Conservation (phyloP, 2,113 vertebrate genomes). For the Salminus brasiliensis region DNA sequence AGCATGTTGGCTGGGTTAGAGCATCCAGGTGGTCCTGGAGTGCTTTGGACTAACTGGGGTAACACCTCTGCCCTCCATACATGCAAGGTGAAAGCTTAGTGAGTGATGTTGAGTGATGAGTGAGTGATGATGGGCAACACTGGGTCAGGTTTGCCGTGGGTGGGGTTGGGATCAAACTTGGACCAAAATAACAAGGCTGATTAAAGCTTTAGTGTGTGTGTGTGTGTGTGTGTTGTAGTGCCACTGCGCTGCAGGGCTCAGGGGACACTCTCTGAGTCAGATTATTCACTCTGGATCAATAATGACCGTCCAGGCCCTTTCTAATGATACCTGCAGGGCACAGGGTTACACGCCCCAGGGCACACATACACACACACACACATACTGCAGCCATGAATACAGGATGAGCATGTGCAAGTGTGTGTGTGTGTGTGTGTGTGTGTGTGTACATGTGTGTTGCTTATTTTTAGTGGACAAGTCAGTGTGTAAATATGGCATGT, state of each 20-base stretch:
- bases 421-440: constrained; percentile 17
- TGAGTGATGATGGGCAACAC: too few relatives aligned
- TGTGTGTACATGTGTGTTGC: neutral
- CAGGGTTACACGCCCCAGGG: constrained; percentile 71
- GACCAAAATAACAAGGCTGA: too few relatives aligned
- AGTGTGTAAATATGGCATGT: neutral
- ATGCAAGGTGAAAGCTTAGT: too few relatives aligned
- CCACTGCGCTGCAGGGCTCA: constrained; percentile 47
- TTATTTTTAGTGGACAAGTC: neutral
- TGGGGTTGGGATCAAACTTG: too few relatives aligned
- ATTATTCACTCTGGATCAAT: constrained; percentile 78
- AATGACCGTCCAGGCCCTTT: constrained; percentile 76
- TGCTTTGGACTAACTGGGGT: too few relatives aligned
- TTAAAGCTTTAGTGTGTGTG: too few relatives aligned
- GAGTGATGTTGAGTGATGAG: too few relatives aligned
- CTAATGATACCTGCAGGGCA: constrained; percentile 83
- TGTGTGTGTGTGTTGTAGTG: neutral
- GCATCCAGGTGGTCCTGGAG: too few relatives aligned
- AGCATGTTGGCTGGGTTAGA: too few relatives aligned
- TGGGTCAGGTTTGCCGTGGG: too few relatives aligned
- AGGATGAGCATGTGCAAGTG: neutral
- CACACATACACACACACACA: constrained; percentile 62
- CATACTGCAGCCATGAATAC: constrained; percentile 70
- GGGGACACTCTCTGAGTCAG: constrained; percentile 67
- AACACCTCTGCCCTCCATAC: too few relatives aligned